Conservation (phyloP, 2,113 vertebrate genomes). For the Mola mola region DNA sequence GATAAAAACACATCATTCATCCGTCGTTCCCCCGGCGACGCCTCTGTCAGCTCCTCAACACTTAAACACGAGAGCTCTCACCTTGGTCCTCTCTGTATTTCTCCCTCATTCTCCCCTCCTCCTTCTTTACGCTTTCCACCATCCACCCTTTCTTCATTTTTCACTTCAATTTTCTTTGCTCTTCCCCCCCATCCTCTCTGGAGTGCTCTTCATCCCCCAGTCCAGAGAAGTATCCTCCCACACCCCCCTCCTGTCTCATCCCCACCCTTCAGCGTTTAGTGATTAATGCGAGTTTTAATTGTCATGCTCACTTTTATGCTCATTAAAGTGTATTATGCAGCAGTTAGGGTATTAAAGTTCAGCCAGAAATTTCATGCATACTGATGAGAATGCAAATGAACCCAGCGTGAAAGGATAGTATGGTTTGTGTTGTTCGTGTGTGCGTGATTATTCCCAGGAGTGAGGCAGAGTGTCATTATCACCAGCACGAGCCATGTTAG, state of each 20-base stretch:
- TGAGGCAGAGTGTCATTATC: conserved; percentile 65
- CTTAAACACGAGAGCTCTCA: conserved; percentile 28
- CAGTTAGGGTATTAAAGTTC: conserved; percentile 90
- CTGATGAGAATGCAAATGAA: conserved; percentile 90
- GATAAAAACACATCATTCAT: conserved; percentile 42
- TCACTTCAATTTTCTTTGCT: conserved; percentile 36
- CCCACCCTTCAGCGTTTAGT: conserved; percentile 79
- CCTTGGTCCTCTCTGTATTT: conserved; percentile 15
- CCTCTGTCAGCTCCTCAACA: conserved; percentile 6
- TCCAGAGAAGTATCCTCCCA: conserved; percentile 26
- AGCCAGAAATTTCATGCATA: conserved; percentile 89
- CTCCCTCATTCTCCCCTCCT: background rate
- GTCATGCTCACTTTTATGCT: conserved; percentile 86
- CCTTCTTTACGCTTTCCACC: conserved; percentile 11
- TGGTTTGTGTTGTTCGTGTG: conserved; percentile 42
- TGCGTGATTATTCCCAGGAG: conserved; percentile 70
- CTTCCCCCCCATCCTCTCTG: conserved; percentile 43
- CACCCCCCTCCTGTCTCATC: conserved; percentile 23
- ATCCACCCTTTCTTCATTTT: conserved; percentile 32
- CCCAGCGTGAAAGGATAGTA: conserved; percentile 79
- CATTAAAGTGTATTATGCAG: conserved; percentile 87
- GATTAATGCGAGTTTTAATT: conserved; percentile 90
- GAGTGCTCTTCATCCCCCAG: conserved; percentile 47
- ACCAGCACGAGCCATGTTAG: conserved; percentile 48
- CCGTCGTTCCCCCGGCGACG: conserved; percentile 34